Conservation (phyloP, 2,888 invertebrate species). For the Anoplius nigerrimus region DNA sequence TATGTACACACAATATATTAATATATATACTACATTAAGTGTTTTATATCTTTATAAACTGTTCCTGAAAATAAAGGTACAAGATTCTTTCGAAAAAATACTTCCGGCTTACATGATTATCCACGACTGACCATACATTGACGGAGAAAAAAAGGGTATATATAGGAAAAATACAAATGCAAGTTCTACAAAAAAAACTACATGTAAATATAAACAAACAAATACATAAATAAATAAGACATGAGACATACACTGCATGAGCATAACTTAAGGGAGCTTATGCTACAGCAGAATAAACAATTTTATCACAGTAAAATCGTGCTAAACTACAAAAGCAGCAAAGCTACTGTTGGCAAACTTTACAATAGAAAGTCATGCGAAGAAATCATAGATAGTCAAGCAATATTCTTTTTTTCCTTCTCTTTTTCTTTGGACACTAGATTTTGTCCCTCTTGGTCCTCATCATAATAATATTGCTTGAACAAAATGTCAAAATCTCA, state of each 20-base stretch:
- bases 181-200: slow-evolving; percentile 44
- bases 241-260: slow-evolving; percentile 75
- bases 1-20: slow-evolving; percentile 27
- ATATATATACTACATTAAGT: slow-evolving; percentile 45
- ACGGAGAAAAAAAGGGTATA: slow-evolving; percentile 56
- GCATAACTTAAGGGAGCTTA: slow-evolving; percentile 71
- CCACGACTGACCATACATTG: slow-evolving; percentile 57
- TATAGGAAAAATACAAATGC: slow-evolving; percentile 49
- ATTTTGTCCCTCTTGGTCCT: slow-evolving; percentile 19
- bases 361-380: slow-evolving; percentile 71
- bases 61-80: slow-evolving; percentile 22
- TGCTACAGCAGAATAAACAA: slow-evolving; percentile 68
- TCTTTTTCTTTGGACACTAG: slow-evolving; percentile 22
- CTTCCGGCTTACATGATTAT: slow-evolving; percentile 46
- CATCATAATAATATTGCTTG: slow-evolving; percentile 27
- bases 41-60: slow-evolving; percentile 29
- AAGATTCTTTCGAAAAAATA: slow-evolving; percentile 29
- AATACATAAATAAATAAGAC: slow-evolving; percentile 66
- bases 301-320: slow-evolving; percentile 71
- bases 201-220: slow-evolving; percentile 46
- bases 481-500: slow-evolving; percentile 27
- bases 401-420: slow-evolving; percentile 18
- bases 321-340: slow-evolving; percentile 75
- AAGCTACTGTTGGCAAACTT: slow-evolving; percentile 73
- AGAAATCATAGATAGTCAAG: slow-evolving; percentile 62